Conservation (phyloP, 2,113 vertebrate species). For the Ellobius talpinus region DNA sequence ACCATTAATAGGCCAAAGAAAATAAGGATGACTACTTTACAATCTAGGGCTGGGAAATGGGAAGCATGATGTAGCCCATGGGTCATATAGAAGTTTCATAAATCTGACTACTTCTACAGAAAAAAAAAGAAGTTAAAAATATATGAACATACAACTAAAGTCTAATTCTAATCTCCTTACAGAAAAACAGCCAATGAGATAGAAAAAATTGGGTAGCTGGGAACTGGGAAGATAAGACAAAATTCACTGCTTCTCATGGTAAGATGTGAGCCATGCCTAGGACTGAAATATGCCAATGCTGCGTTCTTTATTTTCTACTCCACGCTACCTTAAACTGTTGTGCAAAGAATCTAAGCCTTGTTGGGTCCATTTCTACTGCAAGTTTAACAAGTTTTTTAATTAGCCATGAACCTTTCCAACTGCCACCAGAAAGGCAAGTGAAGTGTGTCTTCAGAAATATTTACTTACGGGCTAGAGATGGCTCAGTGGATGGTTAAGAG, state of each 20-base stretch:
- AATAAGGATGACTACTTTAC: neutral
- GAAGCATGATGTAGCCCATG: neutral
- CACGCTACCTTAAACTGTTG: neutral
- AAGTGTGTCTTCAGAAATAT: neutral
- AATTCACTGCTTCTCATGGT: neutral
- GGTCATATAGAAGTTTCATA: neutral
- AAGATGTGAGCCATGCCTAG: too few relatives aligned
- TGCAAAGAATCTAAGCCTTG: neutral
- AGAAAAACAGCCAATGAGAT: neutral
- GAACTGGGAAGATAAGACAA: neutral
- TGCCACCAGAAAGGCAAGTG: neutral
- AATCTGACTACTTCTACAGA: neutral
- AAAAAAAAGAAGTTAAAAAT: constrained; percentile 7
- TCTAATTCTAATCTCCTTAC: neutral
- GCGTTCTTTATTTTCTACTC: neutral
- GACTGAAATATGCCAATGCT: neutral
- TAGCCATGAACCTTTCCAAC: neutral
- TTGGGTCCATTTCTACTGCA: neutral
- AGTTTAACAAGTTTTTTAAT: neutral
- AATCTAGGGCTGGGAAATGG: neutral
- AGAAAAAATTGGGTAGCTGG: neutral
- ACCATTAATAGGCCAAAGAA: neutral
- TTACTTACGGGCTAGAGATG: neutral
- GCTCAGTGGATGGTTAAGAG: neutral
- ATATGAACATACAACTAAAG: neutral